Conservation (phyloP, 2,113 vertebrate genomes). For the Seriola quinqueradiata region DNA sequence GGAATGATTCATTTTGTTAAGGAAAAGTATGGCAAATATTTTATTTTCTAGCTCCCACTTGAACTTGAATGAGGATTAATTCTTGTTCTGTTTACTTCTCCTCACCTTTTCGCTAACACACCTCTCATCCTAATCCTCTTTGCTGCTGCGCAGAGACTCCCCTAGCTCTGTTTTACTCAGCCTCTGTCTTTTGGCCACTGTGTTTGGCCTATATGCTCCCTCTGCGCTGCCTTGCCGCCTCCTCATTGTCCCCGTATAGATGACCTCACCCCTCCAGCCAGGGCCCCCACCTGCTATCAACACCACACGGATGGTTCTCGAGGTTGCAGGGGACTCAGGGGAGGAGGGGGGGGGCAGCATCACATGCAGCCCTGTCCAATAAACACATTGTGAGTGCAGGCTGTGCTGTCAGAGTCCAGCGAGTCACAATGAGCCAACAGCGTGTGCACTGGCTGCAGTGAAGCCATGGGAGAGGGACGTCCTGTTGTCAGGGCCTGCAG, state of each 20-base stretch:
- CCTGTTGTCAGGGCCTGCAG: conserved; percentile 45
- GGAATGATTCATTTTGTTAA: neutral
- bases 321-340: conserved; percentile 1
- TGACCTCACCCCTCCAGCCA: conserved; percentile 52
- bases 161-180: neutral
- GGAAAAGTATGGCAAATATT: neutral
- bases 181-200: neutral
- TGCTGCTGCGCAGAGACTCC: conserved; percentile 11
- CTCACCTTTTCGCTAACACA: conserved; percentile 9
- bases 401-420: conserved; percentile 70
- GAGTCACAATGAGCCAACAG: conserved; percentile 70
- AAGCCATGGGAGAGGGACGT: conserved; percentile 37
- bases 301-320: conserved; percentile 49
- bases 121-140: conserved; percentile 33
- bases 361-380: conserved; percentile 62
- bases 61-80: neutral
- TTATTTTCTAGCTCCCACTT: neutral
- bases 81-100: conserved; percentile 13
- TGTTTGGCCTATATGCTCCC: neutral
- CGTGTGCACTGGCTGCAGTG: conserved; percentile 39
- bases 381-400: conserved; percentile 74
- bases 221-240: neutral
- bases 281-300: conserved; percentile 47
- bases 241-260: conserved; percentile 36
- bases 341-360: neutral